A percentile compares a stretch with the other conserved stretches of the same genome.
Conservation (phyloP, 2,888 invertebrate species). For the Folsomia candida region DNA sequence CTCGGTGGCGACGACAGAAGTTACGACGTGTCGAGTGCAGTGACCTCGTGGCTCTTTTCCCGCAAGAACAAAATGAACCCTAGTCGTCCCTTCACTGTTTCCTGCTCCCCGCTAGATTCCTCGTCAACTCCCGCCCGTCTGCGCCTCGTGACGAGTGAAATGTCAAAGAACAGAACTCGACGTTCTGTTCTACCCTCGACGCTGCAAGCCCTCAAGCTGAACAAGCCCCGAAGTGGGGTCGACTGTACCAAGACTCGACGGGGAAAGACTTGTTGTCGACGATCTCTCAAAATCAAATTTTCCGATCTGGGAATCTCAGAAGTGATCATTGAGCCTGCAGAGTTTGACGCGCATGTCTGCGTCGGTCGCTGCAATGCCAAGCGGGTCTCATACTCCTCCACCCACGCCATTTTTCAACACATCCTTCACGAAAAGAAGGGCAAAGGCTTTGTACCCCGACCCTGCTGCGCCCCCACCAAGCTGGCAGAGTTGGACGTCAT, state of each 20-base stretch:
- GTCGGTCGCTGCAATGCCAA: conserved; percentile 49
- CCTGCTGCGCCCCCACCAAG: conserved; percentile 50
- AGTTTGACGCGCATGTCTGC: conserved; percentile 49
- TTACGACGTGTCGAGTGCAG: not conserved
- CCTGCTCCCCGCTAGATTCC: conserved; percentile 2
- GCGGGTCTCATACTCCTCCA: conserved; percentile 46
- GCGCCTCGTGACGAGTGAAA: conserved; percentile 37
- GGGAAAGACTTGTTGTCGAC: conserved; percentile 49
- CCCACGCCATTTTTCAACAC: conserved; percentile 50
- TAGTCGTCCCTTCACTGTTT: conserved; percentile 7
- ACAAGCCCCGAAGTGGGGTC: conserved; percentile 33
- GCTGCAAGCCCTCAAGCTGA: conserved; percentile 36
- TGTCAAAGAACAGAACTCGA: conserved; percentile 21
- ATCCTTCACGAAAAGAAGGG: conserved; percentile 46
- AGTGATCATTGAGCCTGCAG: conserved; percentile 48
- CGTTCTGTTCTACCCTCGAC: conserved; percentile 39
- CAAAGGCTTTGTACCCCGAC: conserved; percentile 40
- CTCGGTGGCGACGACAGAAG: not conserved
- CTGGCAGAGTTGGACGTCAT: conserved; percentile 48
- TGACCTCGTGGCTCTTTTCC: not conserved
- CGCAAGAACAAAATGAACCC: too few species aligned
- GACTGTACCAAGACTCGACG: conserved; percentile 48
- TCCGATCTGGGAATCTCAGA: conserved; percentile 48
- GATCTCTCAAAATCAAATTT: conserved; percentile 47
- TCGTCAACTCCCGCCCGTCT: conserved; percentile 20